A percentile compares a stretch with the other conserved stretches of the same genome.
Evolutionary conservation across 1,140 invertebrate species (phyloP).

Genomic region (Aleiodes sp.): DNA sequence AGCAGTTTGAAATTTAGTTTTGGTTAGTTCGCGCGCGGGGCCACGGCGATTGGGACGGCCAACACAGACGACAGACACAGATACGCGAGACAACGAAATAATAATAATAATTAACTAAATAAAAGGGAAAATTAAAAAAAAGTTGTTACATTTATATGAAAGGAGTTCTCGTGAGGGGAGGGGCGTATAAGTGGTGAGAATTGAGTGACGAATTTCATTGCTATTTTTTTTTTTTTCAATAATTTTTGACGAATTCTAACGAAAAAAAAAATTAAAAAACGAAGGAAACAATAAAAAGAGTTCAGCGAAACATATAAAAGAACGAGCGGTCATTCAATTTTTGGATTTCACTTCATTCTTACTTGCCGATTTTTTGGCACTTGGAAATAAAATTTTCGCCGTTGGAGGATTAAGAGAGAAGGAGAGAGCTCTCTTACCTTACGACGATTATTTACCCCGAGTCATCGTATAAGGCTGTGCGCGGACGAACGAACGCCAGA

Average conservation of each 20-base stretch:
- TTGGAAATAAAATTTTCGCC: not conserved
- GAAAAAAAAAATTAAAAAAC: conserved; percentile 21
- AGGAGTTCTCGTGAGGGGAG: conserved; percentile 14
- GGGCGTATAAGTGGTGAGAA: conserved; percentile 24
- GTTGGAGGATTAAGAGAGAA: conserved; percentile 15
- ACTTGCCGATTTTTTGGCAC: not conserved
- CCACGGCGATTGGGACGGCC: conserved; percentile 63
- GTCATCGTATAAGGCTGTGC: not conserved
- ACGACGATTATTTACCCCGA: conserved; percentile 9
- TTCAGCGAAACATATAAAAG: not conserved
- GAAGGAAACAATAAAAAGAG: conserved; percentile 6
- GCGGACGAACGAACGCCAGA: conserved; percentile 17
- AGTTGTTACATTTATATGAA: conserved; percentile 25
- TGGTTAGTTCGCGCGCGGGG: conserved; percentile 67
- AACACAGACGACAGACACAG: conserved; percentile 38
- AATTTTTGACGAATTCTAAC: conserved; percentile 33
- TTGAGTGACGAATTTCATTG: conserved; percentile 30
- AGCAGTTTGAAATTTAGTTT: conserved; percentile 57
- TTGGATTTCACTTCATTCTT: not conserved
- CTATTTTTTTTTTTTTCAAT: not conserved
- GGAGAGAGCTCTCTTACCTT: conserved; percentile 27
- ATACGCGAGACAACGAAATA: conserved; percentile 37
- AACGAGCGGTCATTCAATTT: too few relatives aligned
- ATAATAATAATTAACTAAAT: conserved; percentile 21
- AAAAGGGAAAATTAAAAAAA: conserved; percentile 21